These are phyloP conservation scores for Tor tambroides DNA, from an alignment of 2,113 vertebrate genomes.

Conservation along the genomic window DNA sequence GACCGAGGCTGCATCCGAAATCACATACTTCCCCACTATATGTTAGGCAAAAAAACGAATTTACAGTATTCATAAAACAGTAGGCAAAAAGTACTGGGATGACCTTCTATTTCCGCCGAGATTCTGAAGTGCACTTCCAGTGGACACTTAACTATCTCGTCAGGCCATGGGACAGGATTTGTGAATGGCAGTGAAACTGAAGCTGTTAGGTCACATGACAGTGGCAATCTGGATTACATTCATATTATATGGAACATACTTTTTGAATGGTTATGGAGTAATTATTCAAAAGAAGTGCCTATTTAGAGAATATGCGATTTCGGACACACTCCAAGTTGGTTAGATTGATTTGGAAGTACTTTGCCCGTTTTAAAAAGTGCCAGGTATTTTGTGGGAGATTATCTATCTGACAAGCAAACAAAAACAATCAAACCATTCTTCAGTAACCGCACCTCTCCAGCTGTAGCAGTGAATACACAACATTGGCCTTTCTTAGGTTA, in stretches of 20 bases:
- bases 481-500: neutral
- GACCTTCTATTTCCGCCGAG: neutral
- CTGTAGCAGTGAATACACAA: neutral
- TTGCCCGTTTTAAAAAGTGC: neutral
- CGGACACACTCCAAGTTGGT: neutral
- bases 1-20: neutral
- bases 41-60: neutral
- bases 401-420: neutral
- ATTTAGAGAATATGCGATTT: neutral
- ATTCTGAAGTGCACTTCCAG: neutral
- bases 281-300: neutral
- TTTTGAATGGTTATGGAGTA: neutral
- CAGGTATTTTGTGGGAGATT: constrained; percentile 10
- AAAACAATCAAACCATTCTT: neutral
- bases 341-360: neutral
- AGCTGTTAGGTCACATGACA: neutral
- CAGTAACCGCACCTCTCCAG: neutral
- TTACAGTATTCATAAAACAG: neutral
- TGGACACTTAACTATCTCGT: neutral
- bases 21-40: neutral
- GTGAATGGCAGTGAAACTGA: neutral
- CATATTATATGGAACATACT: neutral
- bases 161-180: neutral
- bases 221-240: neutral
- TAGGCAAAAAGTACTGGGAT: neutral